Evolutionary conservation across 2,888 invertebrate species (phyloP).

Genomic region (Cybosia mesomella): DNA sequence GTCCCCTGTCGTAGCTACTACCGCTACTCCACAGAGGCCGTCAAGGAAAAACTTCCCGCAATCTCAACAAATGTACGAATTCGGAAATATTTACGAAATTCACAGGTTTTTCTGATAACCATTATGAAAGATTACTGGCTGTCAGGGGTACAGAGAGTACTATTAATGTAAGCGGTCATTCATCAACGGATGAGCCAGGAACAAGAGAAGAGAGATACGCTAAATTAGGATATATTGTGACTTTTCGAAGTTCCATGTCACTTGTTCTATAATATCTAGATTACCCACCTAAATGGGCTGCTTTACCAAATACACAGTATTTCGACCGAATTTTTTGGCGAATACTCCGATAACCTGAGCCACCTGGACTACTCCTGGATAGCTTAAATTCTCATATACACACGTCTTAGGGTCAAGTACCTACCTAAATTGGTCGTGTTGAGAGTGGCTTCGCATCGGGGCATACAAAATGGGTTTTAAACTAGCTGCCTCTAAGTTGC

Average conservation of each 20-base stretch:
- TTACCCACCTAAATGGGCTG: not conserved
- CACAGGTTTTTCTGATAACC: not conserved
- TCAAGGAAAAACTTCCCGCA: not conserved
- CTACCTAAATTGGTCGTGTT: too few relatives aligned
- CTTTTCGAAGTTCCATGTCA: not conserved
- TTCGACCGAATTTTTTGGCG: too few relatives aligned
- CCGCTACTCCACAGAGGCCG: too few relatives aligned
- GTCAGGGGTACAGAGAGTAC: not conserved
- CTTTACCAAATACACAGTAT: too few relatives aligned
- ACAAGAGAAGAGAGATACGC: not conserved
- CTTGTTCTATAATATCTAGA: not conserved
- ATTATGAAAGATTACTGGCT: not conserved
- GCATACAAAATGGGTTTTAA: too few relatives aligned
- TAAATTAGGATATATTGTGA: not conserved
- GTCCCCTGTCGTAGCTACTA: too few relatives aligned
- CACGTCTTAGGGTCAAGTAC: too few relatives aligned
- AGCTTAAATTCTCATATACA: too few relatives aligned
- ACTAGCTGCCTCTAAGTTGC: too few relatives aligned
- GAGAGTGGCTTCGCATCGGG: too few relatives aligned
- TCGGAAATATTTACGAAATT: not conserved
- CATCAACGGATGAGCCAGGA: not conserved
- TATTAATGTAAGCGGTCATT: slow-evolving; percentile 1
- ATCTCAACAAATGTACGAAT: not conserved
- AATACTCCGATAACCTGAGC: too few relatives aligned
- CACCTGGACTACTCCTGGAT: too few relatives aligned